Conservation (phyloP, 2,888 invertebrate species). For the Tipula confusa region DNA sequence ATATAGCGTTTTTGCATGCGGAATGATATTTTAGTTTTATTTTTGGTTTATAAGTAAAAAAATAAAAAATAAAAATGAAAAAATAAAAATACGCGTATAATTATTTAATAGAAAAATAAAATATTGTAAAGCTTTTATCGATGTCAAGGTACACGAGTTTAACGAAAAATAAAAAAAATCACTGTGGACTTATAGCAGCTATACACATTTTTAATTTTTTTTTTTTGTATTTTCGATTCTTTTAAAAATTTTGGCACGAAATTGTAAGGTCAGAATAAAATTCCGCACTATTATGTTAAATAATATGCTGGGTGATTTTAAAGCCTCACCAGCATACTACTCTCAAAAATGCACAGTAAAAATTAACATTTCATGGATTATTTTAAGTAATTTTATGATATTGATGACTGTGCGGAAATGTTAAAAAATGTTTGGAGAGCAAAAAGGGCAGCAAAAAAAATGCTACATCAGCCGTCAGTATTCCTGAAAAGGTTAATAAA, state of each 20-base stretch:
- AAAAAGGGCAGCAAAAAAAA: no score
- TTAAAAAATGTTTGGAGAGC: no score
- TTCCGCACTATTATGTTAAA: neutral
- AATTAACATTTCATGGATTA: no score
- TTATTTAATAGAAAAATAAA: conserved; percentile 25
- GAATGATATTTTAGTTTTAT: conserved; percentile 7
- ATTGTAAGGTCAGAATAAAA: neutral
- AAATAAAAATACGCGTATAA: conserved; percentile 26
- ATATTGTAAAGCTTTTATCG: conserved; percentile 25
- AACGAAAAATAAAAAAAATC: neutral
- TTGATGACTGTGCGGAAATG: no score
- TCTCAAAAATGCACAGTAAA: no score
- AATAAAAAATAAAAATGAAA: no score
- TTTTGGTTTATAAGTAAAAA: conserved; percentile 26
- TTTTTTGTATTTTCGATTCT: neutral
- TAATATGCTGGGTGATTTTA: neutral
- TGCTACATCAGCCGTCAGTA: no score
- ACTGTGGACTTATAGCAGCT: neutral
- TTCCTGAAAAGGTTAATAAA: no score
- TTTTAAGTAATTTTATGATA: no score
- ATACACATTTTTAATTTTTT: neutral
- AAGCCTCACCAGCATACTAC: no score
- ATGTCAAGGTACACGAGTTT: conserved; percentile 20
- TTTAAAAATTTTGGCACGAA: neutral
- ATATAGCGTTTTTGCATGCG: neutral